Conservation (phyloP, 2,888 invertebrate genomes). For the Lacanobia wlatinum region DNA sequence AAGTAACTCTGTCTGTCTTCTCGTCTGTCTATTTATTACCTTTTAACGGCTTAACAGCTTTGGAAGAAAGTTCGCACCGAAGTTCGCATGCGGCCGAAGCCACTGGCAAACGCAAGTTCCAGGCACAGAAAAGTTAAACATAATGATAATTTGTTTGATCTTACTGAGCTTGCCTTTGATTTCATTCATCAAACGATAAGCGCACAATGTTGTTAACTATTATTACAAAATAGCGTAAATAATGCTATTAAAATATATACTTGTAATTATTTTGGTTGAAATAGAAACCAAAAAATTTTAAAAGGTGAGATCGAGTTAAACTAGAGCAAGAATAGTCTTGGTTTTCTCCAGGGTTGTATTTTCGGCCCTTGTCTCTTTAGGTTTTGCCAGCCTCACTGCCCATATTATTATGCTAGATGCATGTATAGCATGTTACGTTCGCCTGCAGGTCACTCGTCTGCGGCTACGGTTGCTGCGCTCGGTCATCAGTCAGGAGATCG, state of each 20-base stretch:
- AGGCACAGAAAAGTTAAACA: background rate
- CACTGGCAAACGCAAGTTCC: too few relatives aligned
- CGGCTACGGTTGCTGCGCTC: conserved; percentile 91
- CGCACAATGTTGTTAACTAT: background rate
- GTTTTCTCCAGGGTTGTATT: conserved; percentile 10
- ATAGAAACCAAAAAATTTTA: background rate
- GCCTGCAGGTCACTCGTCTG: conserved; percentile 89
- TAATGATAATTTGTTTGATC: background rate
- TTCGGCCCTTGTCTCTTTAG: background rate
- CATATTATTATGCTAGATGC: background rate
- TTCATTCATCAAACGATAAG: background rate
- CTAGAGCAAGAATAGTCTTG: background rate
- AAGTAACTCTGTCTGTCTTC: too few relatives aligned
- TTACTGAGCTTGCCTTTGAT: conserved; percentile 2
- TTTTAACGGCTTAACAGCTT: too few relatives aligned
- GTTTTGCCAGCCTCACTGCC: background rate
- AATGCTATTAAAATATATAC: too few relatives aligned
- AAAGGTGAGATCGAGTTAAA: background rate
- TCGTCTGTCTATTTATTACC: too few relatives aligned
- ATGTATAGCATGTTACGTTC: background rate
- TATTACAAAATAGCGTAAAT: background rate
- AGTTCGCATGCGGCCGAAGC: too few relatives aligned
- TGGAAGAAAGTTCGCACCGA: too few relatives aligned
- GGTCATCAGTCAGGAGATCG: conserved; percentile 93
- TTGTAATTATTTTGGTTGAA: background rate